A percentile compares a stretch with the other conserved stretches of the same genome.
Evolutionary conservation across 2,888 invertebrate genomes (phyloP).

Genomic region (Plebejus anna): DNA sequence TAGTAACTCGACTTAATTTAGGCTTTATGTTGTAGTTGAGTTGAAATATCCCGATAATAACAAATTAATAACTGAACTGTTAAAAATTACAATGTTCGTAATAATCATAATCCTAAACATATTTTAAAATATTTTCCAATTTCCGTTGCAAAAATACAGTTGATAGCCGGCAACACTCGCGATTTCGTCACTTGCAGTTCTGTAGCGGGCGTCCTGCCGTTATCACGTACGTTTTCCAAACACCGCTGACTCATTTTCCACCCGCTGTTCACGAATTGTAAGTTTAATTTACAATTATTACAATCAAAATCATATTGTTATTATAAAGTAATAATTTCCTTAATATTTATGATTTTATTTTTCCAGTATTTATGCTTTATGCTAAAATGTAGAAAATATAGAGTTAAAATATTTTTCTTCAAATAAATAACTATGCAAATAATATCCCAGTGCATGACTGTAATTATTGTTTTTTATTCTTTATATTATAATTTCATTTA

Average conservation of each 20-base stretch:
- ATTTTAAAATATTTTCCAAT: neutral
- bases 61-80: too few relatives aligned
- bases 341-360: neutral
- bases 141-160: neutral
- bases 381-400: too few relatives aligned
- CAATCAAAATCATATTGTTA: neutral
- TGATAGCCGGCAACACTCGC: constrained; percentile 24
- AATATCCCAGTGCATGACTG: neutral
- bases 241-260: constrained; percentile 29
- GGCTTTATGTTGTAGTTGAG: too few relatives aligned
- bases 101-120: too few relatives aligned
- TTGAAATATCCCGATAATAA: too few relatives aligned
- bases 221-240: constrained; percentile 46
- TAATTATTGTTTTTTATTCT: neutral
- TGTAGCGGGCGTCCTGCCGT: constrained; percentile 38
- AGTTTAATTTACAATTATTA: constrained; percentile 27
- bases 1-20: too few relatives aligned
- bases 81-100: too few relatives aligned
- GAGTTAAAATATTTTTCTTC: too few relatives aligned
- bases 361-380: too few relatives aligned
- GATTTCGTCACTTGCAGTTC: constrained; percentile 37
- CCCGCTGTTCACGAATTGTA: constrained; percentile 33
- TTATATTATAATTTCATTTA: too few relatives aligned
- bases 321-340: neutral
- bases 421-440: neutral